Evolutionary conservation across 2,888 invertebrate genomes (phyloP), one percentile per base, ranked within the genome.

Genomic region (Morpho helenor): DNA sequence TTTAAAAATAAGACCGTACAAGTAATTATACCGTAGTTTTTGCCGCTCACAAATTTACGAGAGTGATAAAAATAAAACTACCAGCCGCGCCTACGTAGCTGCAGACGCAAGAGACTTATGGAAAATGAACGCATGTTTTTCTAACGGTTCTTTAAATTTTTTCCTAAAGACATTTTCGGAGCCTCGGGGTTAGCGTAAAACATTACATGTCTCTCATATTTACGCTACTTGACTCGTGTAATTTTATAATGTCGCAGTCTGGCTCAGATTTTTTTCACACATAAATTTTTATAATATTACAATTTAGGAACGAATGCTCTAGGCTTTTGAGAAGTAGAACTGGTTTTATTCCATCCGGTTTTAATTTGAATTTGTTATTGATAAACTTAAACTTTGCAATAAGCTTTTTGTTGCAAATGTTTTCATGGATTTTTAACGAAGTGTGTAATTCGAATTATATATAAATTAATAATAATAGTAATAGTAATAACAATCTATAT

Each of bases 161-260:
- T 75, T 70, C 76, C 74, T 77, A 71, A 74, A 82, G 80, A 82
- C 79, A 80, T 84, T 83, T 83, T 83, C 70, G 77, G 74, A 74
- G 75, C 68, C 72, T 74, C 77, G 82, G 70, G 79, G 81, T 80
- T 79, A 73, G 70, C 64, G 73, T 72, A 73, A 71, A 77, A 75
- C 74, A 78, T 77, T 74, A 68, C 74, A 68, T 79, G 76, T 74
- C 75, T 71, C 74, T 70, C 69, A 67, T 74, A 73, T 75, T 74
- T 77, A 73, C 71, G 70, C 66, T 70, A 66, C 67, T 67, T 73
- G 63, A 71, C 73, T 72, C 73, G 73, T 71, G 69, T 77, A 71
- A 74, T 76, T 72, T 75, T 70, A 66, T 70, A 63, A 64, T 61
- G 63, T 62, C 57, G 57, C 59, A 52, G 61, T 62, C 60, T 63